Conservation (phyloP, 2,113 vertebrate genomes). For the Ammospiza nelsoni region DNA sequence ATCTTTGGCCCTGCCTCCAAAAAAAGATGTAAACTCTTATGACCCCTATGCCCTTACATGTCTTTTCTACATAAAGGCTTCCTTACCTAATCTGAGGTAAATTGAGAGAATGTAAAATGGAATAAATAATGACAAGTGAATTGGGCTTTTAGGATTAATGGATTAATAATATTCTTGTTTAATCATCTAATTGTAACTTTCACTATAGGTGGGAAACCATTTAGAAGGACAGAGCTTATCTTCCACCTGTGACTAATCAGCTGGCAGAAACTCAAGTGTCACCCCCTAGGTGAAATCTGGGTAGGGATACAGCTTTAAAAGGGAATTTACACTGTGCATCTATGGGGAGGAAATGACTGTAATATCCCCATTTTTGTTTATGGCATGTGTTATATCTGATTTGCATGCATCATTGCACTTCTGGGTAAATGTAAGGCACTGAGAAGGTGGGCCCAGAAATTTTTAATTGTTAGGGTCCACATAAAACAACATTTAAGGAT, state of each 20-base stretch:
- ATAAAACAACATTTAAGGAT: neutral
- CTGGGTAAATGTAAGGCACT: neutral
- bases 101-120: neutral
- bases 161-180: conserved; percentile 27
- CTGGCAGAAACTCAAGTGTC: conserved; percentile 14
- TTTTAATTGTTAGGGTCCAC: conserved; percentile 8
- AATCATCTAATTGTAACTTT: conserved; percentile 26
- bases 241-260: conserved; percentile 39
- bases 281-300: neutral
- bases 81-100: neutral
- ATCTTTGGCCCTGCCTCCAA: neutral
- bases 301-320: neutral
- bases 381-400: neutral
- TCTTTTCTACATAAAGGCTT: neutral
- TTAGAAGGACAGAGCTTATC: neutral
- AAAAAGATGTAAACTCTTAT: neutral
- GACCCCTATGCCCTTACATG: fast-evolving
- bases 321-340: neutral
- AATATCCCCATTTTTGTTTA: neutral
- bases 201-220: conserved; percentile 31
- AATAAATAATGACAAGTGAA: neutral
- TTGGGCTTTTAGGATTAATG: neutral
- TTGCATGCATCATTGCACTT: neutral
- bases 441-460: neutral
- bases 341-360: neutral